Evolutionary conservation across 2,888 invertebrate species (phyloP), one percentile per base, ranked within the genome.

Genomic region (Eupelmus urozonus): DNA sequence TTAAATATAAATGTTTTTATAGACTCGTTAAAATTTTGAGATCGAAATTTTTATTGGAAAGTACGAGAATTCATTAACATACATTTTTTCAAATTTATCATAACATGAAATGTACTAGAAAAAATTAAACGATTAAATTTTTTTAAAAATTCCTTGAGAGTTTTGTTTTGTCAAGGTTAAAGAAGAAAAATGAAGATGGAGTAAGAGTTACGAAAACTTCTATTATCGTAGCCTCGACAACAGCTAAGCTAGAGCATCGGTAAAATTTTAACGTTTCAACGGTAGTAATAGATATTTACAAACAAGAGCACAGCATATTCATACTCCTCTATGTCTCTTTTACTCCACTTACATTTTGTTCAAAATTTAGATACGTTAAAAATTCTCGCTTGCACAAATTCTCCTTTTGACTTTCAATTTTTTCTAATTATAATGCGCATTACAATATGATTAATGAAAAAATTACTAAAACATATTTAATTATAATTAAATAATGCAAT

Each of bases 231-330:
- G 34, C 18, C 23, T 55, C 18, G 45, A 11, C n/a, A 49, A 59
- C 18, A n/a, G 25, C 7, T 76, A 23, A 40, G 11, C 20, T 53
- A 40, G 42, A 18, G 40, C 45, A 51, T 29, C 53, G 42, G 53
- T 63, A 55, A 78, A 73, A 78, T 78, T 55, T 63, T 11, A 49
- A n/a, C 27, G 72, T 5, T 42, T 73, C 29, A 42, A 60, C 69
- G 69, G 49, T 25, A 67, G 25, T 75, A 75, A 67, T 79, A 65
- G n/a, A 59, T 79, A 79, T 79, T 79, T 79, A 79, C 79, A 75
- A 79, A 79, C 75, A 79, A 79, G 45, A 71, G 79, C 49, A 71
- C 66, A 66, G 18, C 42, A 42, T n/a, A 29, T 20, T 66, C 53
- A 27, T 45, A 69, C 60, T 53, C 67, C 59, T 60, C 65, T 75